Conservation (phyloP, 1,140 invertebrate species). For the Heterodera schachtii region DNA sequence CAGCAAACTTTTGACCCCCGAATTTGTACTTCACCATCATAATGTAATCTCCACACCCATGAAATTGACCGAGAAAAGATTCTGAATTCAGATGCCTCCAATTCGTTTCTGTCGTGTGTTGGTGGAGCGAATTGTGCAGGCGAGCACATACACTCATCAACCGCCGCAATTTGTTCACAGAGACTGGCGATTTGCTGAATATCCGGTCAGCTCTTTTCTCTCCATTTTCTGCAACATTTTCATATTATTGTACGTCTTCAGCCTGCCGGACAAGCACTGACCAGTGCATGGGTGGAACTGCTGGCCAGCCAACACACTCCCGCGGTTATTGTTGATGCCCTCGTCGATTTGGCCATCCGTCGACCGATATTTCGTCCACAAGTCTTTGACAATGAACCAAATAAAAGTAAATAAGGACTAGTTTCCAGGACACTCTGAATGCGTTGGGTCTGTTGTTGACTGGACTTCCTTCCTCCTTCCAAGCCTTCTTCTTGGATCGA, state of each 20-base stretch:
- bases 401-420: not conserved
- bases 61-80: slow-evolving; percentile 26
- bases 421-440: slow-evolving; percentile 28
- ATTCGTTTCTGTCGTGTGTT: slow-evolving; percentile 40
- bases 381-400: slow-evolving; percentile 16
- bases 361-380: slow-evolving; percentile 44
- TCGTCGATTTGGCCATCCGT: slow-evolving; percentile 43
- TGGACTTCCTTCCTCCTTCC: slow-evolving; percentile 44
- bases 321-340: slow-evolving; percentile 32
- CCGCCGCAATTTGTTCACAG: slow-evolving; percentile 43
- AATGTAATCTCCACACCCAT: slow-evolving; percentile 20
- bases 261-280: slow-evolving; percentile 48
- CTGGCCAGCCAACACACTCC: slow-evolving; percentile 41
- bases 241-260: slow-evolving; percentile 12
- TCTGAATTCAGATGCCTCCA: slow-evolving; percentile 37
- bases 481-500: slow-evolving; percentile 39
- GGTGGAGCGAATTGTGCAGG: slow-evolving; percentile 46
- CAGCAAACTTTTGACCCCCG: slow-evolving; percentile 34
- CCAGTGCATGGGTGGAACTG: slow-evolving; percentile 45
- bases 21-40: slow-evolving; percentile 47
- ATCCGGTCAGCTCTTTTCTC: not conserved
- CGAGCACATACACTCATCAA: slow-evolving; percentile 48
- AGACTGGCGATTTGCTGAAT: slow-evolving; percentile 50
- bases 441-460: slow-evolving; percentile 46
- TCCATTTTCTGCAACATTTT: not conserved